Percentiles rank a stretch among this genome's conserved stretches.
phyloP scores from a whole-genome alignment of 2,113 vertebrate species.

The Pogonocichla stellata region DNA sequence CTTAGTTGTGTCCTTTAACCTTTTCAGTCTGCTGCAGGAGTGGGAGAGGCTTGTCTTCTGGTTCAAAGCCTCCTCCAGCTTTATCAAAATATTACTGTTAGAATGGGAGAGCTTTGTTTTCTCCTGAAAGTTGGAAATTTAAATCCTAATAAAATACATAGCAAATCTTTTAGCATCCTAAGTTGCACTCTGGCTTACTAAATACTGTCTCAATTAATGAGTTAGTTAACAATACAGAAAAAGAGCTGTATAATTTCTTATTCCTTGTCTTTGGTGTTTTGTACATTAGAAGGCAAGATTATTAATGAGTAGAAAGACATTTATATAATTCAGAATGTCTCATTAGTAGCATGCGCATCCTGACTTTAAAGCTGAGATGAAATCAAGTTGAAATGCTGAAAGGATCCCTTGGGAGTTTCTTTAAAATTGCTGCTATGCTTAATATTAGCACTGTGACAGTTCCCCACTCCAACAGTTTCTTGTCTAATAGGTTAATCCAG shows the following conservation, averaged over 20 bases:
- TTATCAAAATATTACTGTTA: background rate
- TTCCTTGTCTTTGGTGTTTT: background rate
- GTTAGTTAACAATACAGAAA: background rate
- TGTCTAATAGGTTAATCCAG: background rate
- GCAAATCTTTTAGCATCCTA: background rate
- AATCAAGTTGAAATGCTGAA: constrained; percentile 6
- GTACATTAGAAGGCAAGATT: background rate
- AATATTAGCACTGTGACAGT: background rate
- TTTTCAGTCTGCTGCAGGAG: background rate
- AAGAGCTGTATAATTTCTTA: background rate
- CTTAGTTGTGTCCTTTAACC: background rate
- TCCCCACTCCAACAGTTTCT: background rate
- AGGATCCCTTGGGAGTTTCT: background rate
- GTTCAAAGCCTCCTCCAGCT: background rate
- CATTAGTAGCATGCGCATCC: background rate
- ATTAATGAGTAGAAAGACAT: background rate
- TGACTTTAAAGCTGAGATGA: background rate
- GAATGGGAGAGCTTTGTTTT: background rate
- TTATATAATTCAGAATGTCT: background rate
- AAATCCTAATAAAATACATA: background rate
- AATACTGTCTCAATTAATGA: background rate
- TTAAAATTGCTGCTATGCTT: background rate
- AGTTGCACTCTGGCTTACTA: background rate
- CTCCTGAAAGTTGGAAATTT: background rate
- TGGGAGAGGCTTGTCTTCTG: background rate